Conservation (phyloP, 2,113 vertebrate genomes). For the Nibea coibor region DNA sequence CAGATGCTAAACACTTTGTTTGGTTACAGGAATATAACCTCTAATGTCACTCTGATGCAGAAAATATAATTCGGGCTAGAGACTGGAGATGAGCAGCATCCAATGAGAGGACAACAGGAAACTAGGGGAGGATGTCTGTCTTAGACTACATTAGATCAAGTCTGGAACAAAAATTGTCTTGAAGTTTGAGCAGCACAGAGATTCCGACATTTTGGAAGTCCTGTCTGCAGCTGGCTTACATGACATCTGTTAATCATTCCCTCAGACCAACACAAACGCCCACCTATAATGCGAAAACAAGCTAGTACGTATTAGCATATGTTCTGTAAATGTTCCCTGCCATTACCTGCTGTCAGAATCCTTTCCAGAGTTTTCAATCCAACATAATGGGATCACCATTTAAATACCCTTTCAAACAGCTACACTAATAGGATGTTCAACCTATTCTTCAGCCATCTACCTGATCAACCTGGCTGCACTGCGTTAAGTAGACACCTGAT, state of each 20-base stretch:
- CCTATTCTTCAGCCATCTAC: constrained; percentile 56
- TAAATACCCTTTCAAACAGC: constrained; percentile 77
- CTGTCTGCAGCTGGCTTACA: neutral
- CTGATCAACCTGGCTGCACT: constrained; percentile 54
- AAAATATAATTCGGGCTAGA: neutral
- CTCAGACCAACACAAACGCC: neutral
- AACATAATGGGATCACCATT: constrained; percentile 74
- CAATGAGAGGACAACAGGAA: neutral
- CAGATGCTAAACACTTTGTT: neutral
- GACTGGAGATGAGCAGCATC: neutral
- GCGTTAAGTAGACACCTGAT: constrained; percentile 78
- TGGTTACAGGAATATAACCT: neutral
- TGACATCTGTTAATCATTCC: constrained; percentile 17
- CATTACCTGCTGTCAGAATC: constrained; percentile 62
- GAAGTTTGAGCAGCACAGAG: neutral
- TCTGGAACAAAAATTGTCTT: too few species aligned
- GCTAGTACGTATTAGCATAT: constrained; percentile 24
- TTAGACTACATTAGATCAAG: neutral
- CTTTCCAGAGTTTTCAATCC: constrained; percentile 72
- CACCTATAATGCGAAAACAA: constrained; percentile 18
- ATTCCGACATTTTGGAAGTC: neutral
- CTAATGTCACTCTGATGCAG: neutral
- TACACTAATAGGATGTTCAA: constrained; percentile 68
- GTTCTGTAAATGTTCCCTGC: constrained; percentile 40
- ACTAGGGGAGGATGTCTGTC: neutral